Percentiles rank a stretch among this genome's conserved stretches.
Conservation (phyloP, 1,140 invertebrate species). For the Myzus persicae region DNA sequence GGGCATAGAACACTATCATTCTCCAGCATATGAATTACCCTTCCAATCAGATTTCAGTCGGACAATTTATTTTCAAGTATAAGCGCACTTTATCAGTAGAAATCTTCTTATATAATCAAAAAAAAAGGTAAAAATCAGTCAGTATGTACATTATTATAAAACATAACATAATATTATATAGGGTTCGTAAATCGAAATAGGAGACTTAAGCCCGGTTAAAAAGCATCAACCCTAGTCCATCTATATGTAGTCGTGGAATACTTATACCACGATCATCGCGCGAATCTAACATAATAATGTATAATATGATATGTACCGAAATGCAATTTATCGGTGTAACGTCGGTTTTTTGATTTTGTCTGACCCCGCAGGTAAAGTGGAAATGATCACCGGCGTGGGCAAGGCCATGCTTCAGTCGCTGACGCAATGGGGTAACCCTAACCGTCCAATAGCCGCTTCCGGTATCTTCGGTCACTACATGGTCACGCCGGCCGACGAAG, state of each 20-base stretch:
- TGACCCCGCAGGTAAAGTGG: conserved; percentile 73
- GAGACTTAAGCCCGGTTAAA: background rate
- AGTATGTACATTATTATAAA: background rate
- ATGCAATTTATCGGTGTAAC: background rate
- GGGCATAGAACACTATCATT: background rate
- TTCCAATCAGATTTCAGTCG: background rate
- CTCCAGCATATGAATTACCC: background rate
- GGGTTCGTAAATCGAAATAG: background rate
- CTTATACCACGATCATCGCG: background rate
- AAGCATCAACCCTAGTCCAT: background rate
- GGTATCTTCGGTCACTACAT: conserved; percentile 78
- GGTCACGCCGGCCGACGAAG: conserved; percentile 77
- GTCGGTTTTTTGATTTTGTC: background rate
- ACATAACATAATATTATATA: background rate
- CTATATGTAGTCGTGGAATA: background rate
- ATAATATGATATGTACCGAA: background rate
- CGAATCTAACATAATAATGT: background rate
- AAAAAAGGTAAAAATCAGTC: background rate
- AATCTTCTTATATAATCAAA: background rate
- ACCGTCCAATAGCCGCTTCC: conserved; percentile 75
- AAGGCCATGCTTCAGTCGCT: conserved; percentile 69
- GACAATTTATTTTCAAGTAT: background rate
- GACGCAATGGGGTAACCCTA: conserved; percentile 74
- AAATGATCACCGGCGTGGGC: conserved; percentile 80
- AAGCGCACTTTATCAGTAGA: background rate